Conservation (phyloP, 2,888 invertebrate species). For the Sphecodes monilicornis region DNA sequence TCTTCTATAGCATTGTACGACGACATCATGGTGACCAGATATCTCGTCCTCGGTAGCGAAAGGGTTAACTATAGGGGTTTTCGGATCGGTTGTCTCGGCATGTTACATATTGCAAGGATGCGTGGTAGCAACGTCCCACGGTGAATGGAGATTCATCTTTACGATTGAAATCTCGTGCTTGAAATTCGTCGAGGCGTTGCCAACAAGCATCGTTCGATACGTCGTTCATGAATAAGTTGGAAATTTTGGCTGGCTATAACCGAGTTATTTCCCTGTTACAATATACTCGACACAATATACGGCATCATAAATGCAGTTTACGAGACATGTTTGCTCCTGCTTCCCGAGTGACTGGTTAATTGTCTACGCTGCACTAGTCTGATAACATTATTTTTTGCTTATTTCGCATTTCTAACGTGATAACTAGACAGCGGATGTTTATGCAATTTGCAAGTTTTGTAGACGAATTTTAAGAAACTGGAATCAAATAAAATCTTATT, state of each 20-base stretch:
- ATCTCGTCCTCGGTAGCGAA: too few relatives aligned
- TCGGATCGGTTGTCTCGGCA: not conserved
- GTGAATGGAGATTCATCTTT: conserved; percentile 15
- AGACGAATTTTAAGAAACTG: too few relatives aligned
- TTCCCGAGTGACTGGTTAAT: conserved; percentile 4
- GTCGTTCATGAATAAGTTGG: conserved; percentile 17
- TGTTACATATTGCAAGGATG: conserved; percentile 8
- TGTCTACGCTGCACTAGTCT: not conserved
- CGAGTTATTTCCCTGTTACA: conserved; percentile 12
- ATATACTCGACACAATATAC: conserved; percentile 3
- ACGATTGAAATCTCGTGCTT: not conserved
- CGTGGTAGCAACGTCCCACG: not conserved
- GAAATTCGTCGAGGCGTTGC: conserved; percentile 11
- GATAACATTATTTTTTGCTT: not conserved
- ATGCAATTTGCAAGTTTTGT: too few relatives aligned
- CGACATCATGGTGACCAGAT: too few relatives aligned
- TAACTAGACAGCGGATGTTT: too few relatives aligned
- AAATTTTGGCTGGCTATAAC: conserved; percentile 12
- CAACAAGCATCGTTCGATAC: conserved; percentile 3
- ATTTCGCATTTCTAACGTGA: too few relatives aligned
- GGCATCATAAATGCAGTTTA: conserved; percentile 9
- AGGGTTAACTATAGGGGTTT: not conserved
- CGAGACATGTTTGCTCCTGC: not conserved
- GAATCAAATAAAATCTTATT: too few relatives aligned
- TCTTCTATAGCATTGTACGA: too few relatives aligned